Evolutionary conservation across 2,888 invertebrate species (phyloP), one percentile per base, ranked within the genome.

Genomic region (Deilephila elpenor): DNA sequence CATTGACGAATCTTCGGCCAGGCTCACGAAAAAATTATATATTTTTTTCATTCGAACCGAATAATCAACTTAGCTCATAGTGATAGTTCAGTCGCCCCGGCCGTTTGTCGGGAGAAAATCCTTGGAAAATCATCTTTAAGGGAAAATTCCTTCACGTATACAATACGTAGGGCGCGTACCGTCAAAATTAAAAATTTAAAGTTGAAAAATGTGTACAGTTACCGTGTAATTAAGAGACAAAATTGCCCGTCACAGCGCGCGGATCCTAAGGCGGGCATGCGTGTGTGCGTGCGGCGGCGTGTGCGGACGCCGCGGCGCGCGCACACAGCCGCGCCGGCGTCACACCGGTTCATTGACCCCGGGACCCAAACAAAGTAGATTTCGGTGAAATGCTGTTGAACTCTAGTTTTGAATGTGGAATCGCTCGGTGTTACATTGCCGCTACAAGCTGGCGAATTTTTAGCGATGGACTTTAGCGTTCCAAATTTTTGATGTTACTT

Each of bases 341-440:
- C 92, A 91, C 88, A 85, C 81, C 82, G 85, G 93, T 87, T 91
- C 94, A 82, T 88, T 88, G 93, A 93, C 92, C 95, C 91, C 87
- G 82, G 90, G 92, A 93, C 94, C 94, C 93, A 94, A 94, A 94
- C 94, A 94, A 93, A 92, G 93, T 93, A 91, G 92, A 93, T 92
- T 94, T 94, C 92, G 94, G 93, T 94, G 93, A 93, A 93, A 93
- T 91, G 94, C 89, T 93, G 89, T 93, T 94, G 94, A 94, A 94
- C 94, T 91, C 92, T 91, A 92, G 91, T 89, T 91, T 88, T 87
- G 89, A 91, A 91, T 89, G 90, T 88, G 86, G 90, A 89, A 89
- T 89, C 90, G 84, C 85, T 84, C 85, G 83, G 83, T 88, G 85
- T 87, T 87, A 86, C 85, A 83, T 86, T 82, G 84, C 80, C 83